phyloP scores from a whole-genome alignment of 2,113 vertebrate genomes.

The Labeo catla region DNA sequence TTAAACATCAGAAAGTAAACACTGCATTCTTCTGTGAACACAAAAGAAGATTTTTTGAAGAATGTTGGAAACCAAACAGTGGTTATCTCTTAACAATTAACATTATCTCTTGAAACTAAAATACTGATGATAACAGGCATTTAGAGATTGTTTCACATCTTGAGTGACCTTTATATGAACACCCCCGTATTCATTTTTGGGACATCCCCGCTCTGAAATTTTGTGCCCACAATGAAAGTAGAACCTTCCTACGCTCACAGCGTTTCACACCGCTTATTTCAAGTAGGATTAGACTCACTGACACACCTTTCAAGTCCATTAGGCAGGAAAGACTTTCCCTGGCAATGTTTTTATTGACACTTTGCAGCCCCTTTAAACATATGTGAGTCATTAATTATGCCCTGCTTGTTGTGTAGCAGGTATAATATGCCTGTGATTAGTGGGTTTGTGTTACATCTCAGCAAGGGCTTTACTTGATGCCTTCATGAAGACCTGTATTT shows the following conservation, averaged over 20 bases:
- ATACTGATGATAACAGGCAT: neutral
- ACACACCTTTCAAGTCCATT: conserved; percentile 45
- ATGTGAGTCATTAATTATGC: conserved; percentile 23
- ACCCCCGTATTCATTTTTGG: neutral
- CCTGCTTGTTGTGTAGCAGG: conserved; percentile 3
- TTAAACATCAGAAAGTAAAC: no score
- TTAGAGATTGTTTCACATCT: neutral
- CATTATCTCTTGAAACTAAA: neutral
- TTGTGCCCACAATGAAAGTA: neutral
- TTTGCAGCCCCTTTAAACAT: conserved; percentile 43
- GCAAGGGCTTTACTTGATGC: conserved; percentile 3
- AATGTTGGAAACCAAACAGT: neutral
- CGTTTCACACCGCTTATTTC: neutral
- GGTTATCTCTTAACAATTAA: neutral
- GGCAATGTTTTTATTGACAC: conserved; percentile 31
- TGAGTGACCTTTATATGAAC: neutral
- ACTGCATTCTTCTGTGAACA: neutral
- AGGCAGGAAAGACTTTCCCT: conserved; percentile 41
- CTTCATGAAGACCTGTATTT: conserved; percentile 10
- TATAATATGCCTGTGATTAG: conserved; percentile 24
- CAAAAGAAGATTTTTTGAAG: neutral
- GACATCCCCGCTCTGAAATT: neutral
- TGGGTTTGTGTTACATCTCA: conserved; percentile 4
- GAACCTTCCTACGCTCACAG: neutral
- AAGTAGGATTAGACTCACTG: conserved; percentile 9